Evolutionary conservation across 2,888 invertebrate species (phyloP), one percentile per base, ranked within the genome.

Genomic region (Biston stratarius): DNA sequence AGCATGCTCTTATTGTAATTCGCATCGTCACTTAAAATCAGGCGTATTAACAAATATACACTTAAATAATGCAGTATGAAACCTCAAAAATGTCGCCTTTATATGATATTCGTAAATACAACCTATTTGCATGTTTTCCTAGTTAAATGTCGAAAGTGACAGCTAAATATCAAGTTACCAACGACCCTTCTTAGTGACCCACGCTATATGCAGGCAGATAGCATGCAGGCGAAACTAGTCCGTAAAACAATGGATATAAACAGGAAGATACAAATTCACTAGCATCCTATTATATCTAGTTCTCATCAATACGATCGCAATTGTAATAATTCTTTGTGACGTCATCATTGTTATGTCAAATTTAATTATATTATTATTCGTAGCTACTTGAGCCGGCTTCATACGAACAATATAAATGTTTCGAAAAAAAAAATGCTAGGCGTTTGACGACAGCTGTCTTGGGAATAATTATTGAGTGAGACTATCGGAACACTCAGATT

Each of bases 201-300:
- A 12, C 1, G 15, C 55, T 6, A 42, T 40, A 42, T 55, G 15
- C 24, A 42, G 12, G 11, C 42, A 55, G 42, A 55, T 24, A 42
- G 40, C 11, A 42, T 11, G 12, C 15, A 55, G 42, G 10, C 24
- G 6, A 55, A 55, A 53, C 33, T 49, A 33, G 36, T 14, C 14
- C 3, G 5, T 52, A 52, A 52, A 6, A 34, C 51, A 52, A 38
- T 36, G 9, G 12, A n/a, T 6, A 36, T 38, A 38, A 52, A 52
- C 52, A 52, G 52, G 52, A 52, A 52, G 38, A 52, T 14, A 10
- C 52, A 9, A 5, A 51, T 51, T 51, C 11, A 3, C 38, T 14
- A 14, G 5, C 14, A 9, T 52, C 52, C 9, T 36, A 38, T 52
- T 52, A 38, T 14, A n/a, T 14, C 14, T 9, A 10, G 36, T 52